phyloP scores from a whole-genome alignment of 2,888 invertebrate genomes.

The Amphimallon solstitiale region DNA sequence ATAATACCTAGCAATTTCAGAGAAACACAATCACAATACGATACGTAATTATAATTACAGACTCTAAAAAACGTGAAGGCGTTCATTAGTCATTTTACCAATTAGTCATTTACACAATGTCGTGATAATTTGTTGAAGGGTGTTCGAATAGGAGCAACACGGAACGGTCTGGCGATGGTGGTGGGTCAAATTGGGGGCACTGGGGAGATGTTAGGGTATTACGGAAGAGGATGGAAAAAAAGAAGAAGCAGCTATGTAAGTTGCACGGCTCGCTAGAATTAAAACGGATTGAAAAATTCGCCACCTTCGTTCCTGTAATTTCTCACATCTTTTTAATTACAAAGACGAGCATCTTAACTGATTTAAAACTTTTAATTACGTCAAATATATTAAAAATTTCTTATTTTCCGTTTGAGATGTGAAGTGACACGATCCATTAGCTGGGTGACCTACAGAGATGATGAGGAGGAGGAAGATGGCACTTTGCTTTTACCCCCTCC shows the following conservation, averaged over 20 bases:
- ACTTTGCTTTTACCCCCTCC: too few relatives aligned
- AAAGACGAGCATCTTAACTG: constrained; percentile 34
- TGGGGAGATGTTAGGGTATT: too few relatives aligned
- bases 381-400: constrained; percentile 35
- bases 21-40: too few relatives aligned
- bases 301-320: constrained; percentile 23
- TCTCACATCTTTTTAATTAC: constrained; percentile 33
- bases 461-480: too few relatives aligned
- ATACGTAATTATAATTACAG: constrained; percentile 19
- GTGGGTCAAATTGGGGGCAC: too few relatives aligned
- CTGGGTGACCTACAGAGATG: too few relatives aligned
- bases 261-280: too few relatives aligned
- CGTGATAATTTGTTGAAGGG: constrained; percentile 17
- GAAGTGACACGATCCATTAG: constrained; percentile 2
- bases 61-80: constrained; percentile 7
- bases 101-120: constrained; percentile 21
- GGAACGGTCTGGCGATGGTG: background rate
- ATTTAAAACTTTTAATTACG: constrained; percentile 37
- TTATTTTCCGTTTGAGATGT: constrained; percentile 5
- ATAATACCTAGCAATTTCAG: too few relatives aligned
- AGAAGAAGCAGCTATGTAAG: too few relatives aligned
- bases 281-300: constrained; percentile 1
- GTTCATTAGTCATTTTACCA: constrained; percentile 22
- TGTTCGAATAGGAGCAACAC: background rate
- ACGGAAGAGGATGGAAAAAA: too few relatives aligned